Base-by-base conservation (phyloP, 2,888 invertebrate genomes). In the Caenorhabditis sp. region DNA sequence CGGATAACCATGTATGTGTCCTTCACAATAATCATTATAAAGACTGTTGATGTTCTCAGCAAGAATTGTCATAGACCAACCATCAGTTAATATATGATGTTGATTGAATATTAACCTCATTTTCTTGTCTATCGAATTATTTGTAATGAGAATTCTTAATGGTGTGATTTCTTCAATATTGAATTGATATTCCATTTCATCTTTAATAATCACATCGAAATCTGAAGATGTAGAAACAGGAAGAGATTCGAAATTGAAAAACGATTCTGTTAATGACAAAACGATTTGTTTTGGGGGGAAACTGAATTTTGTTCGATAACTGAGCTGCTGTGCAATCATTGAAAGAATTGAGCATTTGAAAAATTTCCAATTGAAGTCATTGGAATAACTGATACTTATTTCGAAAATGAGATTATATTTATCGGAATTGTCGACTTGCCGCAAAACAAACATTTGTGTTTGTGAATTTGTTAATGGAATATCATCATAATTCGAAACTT, bases 11-110 rank as follows among this genome's bases (percentile, higher is more conserved):
- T 43, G 8, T 2, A 7, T 43, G 1, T 49, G 8, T 38, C n/a
- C n/a, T n/a, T 53, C 53, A 21, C 36, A 23, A 31, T 64, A 67
- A 0, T 53, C 60, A 50, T 62, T 54, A 54, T 73, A 73, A n/a
- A 74, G 31, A 31, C 14, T 58, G 43, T 56, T 61, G 23, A 74
- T 69, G 2, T 50, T 74, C 38, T 75, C 65, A 1, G 86, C 85
- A 17, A 86, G 73, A 21, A 86, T 76, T 25, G 83, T 84, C 80
- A 86, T 84, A 23, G 85, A 86, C 85, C 85, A 86, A 21, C 86
- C 86, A 58, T 86, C 86, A 1, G 85, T 86, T 36, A 86, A 59
- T 57, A 86, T 86, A 59, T 86, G 86, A 50, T 85, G 84, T 67
- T 83, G 83, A 54, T 76, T 77, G 76, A 85, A 72, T 21, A 85